Evolutionary conservation across 2,113 vertebrate species (phyloP), one percentile per base, ranked within the genome.

Genomic region (Amia ocellicauda): DNA sequence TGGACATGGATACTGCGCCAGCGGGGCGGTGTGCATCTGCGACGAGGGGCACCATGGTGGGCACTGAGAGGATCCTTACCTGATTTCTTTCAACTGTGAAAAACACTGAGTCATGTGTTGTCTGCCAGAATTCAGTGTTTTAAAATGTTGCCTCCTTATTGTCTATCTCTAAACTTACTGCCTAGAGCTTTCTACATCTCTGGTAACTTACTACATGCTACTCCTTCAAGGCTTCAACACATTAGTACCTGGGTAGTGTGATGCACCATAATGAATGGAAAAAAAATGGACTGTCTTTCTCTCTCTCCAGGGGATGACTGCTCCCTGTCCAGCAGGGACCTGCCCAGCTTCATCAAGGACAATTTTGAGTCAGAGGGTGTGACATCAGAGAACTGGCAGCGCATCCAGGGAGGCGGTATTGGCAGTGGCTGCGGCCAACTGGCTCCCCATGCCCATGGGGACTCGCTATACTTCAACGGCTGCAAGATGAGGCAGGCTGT

Each of bases 361-460:
- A 98, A 98, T 79, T 99, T 99, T 80, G 97, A 99, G 82, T 97
- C 95, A 0, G 89, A 92, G 63, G 84, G 84, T 42, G 91, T 95
- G 65, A 98, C 95, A 16, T 90, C 91, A 78, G 90, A 94, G 80
- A 98, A 93, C 82, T 99, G 97, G 97, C 94, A 95, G 80, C 85
- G 91, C 49, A 95, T 98, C 78, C 94, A 98, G 69, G 97, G 96
- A 0, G 97, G 97, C 2, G 88, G 85, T 24, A 93, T 98, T 72
- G 93, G 95, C 68, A 97, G 93, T 26, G 97, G 97, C 69, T 99
- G 97, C 60, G 97, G 97, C 52, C 97, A 98, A 86, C 88, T 99
- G 63, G 93, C 92, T 17, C 96, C 97, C 16, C 97, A 97, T 0
- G 97, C 96, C 67, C 95, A 99, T 0, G 96, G 97, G 74, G 94